A percentile compares a stretch with the other conserved stretches of the same genome.
phyloP scores from a whole-genome alignment of 2,797 vertebrate genomes.

The Malacoraja senta region DNA sequence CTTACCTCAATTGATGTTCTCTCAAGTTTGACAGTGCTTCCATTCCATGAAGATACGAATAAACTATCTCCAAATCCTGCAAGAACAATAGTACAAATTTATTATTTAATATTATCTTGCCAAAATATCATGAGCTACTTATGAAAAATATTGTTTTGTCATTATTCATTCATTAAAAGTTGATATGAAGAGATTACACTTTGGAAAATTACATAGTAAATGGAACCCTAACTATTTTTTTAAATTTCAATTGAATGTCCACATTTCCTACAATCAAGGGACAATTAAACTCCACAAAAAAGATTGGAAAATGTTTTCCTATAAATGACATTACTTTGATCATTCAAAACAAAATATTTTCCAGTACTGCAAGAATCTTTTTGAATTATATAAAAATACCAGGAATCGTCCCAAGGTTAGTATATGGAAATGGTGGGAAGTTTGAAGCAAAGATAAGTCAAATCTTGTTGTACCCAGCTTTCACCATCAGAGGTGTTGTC shows the following conservation, averaged over 20 bases:
- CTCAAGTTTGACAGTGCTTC: constrained; percentile 93
- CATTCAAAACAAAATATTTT: background rate
- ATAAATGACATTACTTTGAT: background rate
- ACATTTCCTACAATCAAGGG: background rate
- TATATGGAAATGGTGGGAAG: background rate
- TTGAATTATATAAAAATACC: background rate
- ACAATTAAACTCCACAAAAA: background rate
- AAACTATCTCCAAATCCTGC: constrained; percentile 96
- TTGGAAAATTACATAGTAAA: background rate
- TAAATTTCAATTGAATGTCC: background rate
- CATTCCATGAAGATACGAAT: constrained; percentile 97
- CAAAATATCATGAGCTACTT: background rate
- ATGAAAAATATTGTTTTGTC: background rate
- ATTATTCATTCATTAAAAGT: constrained; percentile 13
- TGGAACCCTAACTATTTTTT: background rate
- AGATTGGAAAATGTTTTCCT: background rate
- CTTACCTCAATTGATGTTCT: constrained; percentile 90
- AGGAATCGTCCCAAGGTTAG: background rate
- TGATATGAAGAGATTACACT: background rate
- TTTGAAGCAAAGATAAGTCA: background rate
- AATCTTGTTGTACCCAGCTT: no score
- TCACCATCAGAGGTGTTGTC: no score
- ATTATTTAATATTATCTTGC: background rate
- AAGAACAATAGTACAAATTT: constrained; percentile 40
- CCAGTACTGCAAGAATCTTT: background rate